These are phyloP conservation scores for Caenorhabditis drosophilae DNA, from an alignment of 2,888 invertebrate genomes.

Conservation along the genomic window DNA sequence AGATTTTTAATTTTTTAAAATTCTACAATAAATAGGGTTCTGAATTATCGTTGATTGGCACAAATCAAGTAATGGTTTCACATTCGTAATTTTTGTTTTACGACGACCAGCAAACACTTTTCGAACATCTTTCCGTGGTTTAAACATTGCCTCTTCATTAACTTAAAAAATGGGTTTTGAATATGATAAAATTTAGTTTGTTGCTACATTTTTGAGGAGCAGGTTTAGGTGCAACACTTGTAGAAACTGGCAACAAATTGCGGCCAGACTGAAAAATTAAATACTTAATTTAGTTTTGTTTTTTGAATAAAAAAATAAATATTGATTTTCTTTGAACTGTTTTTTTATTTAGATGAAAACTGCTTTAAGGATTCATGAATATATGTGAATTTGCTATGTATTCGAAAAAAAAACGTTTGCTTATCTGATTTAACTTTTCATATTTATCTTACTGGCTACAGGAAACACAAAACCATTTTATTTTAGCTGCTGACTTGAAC, in stretches of 20 bases:
- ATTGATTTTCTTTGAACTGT: neutral
- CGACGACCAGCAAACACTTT: constrained; percentile 5
- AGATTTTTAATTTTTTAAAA: neutral
- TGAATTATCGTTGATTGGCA: neutral
- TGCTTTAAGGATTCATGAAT: too few relatives aligned
- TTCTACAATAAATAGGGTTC: neutral
- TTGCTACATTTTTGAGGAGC: neutral
- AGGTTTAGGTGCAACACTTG: neutral
- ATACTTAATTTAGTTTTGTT: neutral
- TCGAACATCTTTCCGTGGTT: constrained; percentile 2
- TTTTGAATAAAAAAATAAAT: neutral
- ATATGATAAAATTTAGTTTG: neutral
- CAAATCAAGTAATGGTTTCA: neutral
- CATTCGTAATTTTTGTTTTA: neutral
- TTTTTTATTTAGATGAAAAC: too few relatives aligned
- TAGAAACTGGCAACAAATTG: neutral
- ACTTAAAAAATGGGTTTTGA: neutral
- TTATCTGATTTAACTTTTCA: too few relatives aligned
- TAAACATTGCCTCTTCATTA: constrained; percentile 5
- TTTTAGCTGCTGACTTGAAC: too few relatives aligned
- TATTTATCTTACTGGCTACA: too few relatives aligned
- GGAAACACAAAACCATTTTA: too few relatives aligned
- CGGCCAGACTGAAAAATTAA: neutral
- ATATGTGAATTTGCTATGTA: too few relatives aligned
- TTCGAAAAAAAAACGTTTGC: too few relatives aligned